Evolutionary conservation across 2,888 invertebrate genomes (phyloP), one percentile per base, ranked within the genome.

Genomic region (Pristionchus mayeri): DNA sequence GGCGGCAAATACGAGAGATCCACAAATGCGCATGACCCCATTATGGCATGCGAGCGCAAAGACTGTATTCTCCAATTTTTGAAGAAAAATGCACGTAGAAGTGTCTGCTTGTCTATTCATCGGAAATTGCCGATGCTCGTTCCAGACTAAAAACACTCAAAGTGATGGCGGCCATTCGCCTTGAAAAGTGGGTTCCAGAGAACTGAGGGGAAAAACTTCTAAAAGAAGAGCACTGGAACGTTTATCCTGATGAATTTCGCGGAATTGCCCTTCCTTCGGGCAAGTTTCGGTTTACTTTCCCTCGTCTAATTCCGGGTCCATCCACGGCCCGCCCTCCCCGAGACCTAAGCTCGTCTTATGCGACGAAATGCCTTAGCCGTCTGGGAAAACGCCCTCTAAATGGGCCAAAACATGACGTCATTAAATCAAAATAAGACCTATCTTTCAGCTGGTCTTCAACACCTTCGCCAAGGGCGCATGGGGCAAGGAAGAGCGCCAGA

Each of bases 401-500:
- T 44, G 13, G 24, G 44, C n/a, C 40, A 44, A 44, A 54, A 54
- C 54, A n/a, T n/a, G 40, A 44, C 18, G 24, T 44, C 3, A 71
- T 24, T n/a, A 34, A 27, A 27, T 63, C 18, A 37, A 18, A 34
- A 63, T 44, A 44, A 44, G 6, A 44, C 44, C 6, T 18, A 54
- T 24, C 21, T 87, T 89, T 1, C 88, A 90, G 90, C 82, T 90
- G 78, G 90, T 90, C 84, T 89, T 88, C 88, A 90, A 90, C 86
- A 86, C 90, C 27, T 89, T 87, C 88, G 87, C 89, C 76, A 88
- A 90, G 78, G 89, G 88, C 75, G 89, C 88, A 16, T 91, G 90
- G 90, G 91, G 90, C 60, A 90, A 90, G 81, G 91, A 91, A 85
- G 90, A 90, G 85, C 86, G 88, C n/a, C 87, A 90, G 84, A 90